Evolutionary conservation across 1,140 invertebrate genomes (phyloP).

Genomic region (Ceratina australensis): DNA sequence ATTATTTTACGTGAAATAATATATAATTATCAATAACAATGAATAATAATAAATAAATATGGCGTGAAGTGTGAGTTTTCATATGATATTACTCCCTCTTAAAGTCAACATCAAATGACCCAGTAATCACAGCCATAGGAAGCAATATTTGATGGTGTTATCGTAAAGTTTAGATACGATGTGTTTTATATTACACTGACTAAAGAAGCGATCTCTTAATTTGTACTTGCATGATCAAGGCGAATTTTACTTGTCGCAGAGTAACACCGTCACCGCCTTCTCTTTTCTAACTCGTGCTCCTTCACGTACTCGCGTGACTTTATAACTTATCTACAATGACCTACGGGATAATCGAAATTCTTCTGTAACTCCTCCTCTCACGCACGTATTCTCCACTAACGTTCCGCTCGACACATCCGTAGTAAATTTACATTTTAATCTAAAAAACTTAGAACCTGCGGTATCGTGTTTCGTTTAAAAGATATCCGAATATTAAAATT

Average conservation of each 20-base stretch:
- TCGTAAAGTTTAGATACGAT: conserved; percentile 52
- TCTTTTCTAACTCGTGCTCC: conserved; percentile 25
- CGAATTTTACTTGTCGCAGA: conserved; percentile 53
- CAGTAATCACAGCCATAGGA: conserved; percentile 75
- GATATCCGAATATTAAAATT: conserved; percentile 26
- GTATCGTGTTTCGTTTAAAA: conserved; percentile 13
- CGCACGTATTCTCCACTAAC: conserved; percentile 30
- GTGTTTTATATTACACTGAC: conserved; percentile 63
- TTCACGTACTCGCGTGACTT: conserved; percentile 46
- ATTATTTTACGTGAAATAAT: conserved; percentile 26
- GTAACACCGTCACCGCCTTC: conserved; percentile 42
- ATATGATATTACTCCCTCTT: conserved; percentile 78
- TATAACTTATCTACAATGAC: conserved; percentile 57
- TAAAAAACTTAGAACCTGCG: conserved; percentile 15
- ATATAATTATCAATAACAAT: conserved; percentile 38
- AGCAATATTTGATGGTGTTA: conserved; percentile 60
- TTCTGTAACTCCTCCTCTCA: conserved; percentile 10
- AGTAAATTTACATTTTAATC: conserved; percentile 29
- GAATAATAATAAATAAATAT: conserved; percentile 72
- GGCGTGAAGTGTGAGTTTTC: conserved; percentile 76
- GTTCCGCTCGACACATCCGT: conserved; percentile 3
- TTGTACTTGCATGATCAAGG: conserved; percentile 64
- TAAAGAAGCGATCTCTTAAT: conserved; percentile 61
- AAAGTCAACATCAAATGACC: conserved; percentile 78
- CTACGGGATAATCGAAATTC: conserved; percentile 50